These are phyloP conservation scores for Tenthredo distinguenda DNA, from an alignment of 2,888 invertebrate species.

Conservation along the genomic window DNA sequence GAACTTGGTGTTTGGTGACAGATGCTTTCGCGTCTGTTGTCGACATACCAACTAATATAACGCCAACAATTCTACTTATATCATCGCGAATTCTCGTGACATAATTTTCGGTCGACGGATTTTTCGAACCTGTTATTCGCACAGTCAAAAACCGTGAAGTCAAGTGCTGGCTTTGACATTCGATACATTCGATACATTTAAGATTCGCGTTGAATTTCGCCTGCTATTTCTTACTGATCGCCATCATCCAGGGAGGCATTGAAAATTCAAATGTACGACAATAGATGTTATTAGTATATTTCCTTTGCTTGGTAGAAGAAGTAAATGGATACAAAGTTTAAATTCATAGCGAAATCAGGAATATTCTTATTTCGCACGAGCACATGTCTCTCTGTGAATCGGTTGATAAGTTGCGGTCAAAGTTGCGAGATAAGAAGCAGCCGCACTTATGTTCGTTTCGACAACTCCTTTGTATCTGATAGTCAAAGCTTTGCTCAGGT, in stretches of 20 bases:
- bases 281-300: background rate
- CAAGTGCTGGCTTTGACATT: background rate
- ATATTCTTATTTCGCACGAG: background rate
- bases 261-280: background rate
- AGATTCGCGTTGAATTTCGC: background rate
- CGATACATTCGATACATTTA: background rate
- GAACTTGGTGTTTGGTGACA: constrained; percentile 53
- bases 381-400: constrained; percentile 35
- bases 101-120: background rate
- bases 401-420: constrained; percentile 56
- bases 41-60: background rate
- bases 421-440: constrained; percentile 54
- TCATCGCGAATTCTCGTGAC: background rate
- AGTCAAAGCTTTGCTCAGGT: constrained; percentile 53
- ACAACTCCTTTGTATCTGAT: constrained; percentile 44
- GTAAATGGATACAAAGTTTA: background rate
- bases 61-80: background rate
- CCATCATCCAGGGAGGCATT: background rate
- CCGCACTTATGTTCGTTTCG: constrained; percentile 58
- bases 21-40: constrained; percentile 1
- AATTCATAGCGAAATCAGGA: background rate
- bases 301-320: background rate
- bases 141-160: background rate
- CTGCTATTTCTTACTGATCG: background rate
- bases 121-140: background rate